Evolutionary conservation across 2,797 vertebrate species (phyloP).

Genomic region (Chromis chromis): DNA sequence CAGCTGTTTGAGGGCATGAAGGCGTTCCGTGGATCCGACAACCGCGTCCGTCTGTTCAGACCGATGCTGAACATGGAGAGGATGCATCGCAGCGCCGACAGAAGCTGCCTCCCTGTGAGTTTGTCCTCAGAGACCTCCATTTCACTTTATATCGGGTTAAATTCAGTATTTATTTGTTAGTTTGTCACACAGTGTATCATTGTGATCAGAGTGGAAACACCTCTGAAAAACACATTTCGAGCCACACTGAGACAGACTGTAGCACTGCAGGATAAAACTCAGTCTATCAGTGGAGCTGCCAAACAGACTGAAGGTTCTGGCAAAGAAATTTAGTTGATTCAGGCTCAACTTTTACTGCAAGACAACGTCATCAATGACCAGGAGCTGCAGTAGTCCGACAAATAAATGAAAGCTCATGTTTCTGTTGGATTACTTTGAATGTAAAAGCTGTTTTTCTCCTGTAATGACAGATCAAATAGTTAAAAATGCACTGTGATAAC

Average conservation of each 20-base stretch:
- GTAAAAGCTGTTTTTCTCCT: no score
- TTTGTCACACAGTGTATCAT: not conserved
- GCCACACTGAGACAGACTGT: not conserved
- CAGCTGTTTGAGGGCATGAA: slow-evolving; percentile 96
- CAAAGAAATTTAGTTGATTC: not conserved
- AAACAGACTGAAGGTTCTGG: not conserved
- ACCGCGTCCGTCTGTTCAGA: slow-evolving; percentile 89
- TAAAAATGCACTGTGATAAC: no score
- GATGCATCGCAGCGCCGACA: slow-evolving; percentile 86
- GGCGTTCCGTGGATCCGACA: slow-evolving; percentile 88
- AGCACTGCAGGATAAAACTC: no score
- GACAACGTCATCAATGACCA: not conserved
- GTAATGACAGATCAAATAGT: no score
- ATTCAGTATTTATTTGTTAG: not conserved
- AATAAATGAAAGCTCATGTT: no score
- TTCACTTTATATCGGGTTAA: not conserved
- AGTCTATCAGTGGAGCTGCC: not conserved
- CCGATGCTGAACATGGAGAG: slow-evolving; percentile 93
- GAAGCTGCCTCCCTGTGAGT: slow-evolving; percentile 90
- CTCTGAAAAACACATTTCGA: not conserved
- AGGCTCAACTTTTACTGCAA: not conserved
- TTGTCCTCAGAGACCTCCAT: not conserved
- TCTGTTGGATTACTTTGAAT: no score
- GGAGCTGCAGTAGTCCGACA: not conserved
- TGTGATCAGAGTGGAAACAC: not conserved